phyloP scores from a whole-genome alignment of 2,797 vertebrate genomes.

The Catamblyrhynchus diadema region DNA sequence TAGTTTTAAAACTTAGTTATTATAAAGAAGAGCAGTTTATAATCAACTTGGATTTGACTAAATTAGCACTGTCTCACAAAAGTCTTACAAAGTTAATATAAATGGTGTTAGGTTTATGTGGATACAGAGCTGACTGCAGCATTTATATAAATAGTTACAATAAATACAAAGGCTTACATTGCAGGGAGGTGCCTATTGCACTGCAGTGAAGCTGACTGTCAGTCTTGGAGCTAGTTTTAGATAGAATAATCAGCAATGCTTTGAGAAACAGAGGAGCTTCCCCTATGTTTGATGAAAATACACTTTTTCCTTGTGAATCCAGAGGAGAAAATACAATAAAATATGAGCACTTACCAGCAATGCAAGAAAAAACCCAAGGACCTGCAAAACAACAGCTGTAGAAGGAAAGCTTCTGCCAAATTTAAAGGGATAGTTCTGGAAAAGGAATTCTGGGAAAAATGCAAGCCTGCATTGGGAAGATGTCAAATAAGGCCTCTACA shows the following conservation, averaged over 20 bases:
- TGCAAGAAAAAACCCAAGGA: not conserved
- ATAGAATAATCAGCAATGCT: not conserved
- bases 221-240: not conserved
- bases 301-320: not conserved
- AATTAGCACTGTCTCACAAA: not conserved
- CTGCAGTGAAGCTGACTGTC: not conserved
- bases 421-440: not conserved
- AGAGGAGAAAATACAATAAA: conserved; percentile 9
- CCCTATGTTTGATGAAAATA: not conserved
- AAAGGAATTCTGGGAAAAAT: conserved; percentile 4
- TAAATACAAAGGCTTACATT: not conserved
- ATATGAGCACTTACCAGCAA: not conserved
- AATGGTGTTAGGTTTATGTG: not conserved
- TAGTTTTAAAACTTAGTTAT: not conserved
- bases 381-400: not conserved
- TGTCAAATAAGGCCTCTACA: not conserved
- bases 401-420: not conserved
- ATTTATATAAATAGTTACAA: conserved; percentile 4
- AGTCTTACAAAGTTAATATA: conserved; percentile 31
- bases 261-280: not conserved
- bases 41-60: not conserved
- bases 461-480: not conserved
- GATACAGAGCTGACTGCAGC: not conserved
- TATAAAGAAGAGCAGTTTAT: not conserved
- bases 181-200: not conserved